phyloP scores from a whole-genome alignment of 2,888 invertebrate species.

The Frankliniella intonsa region DNA sequence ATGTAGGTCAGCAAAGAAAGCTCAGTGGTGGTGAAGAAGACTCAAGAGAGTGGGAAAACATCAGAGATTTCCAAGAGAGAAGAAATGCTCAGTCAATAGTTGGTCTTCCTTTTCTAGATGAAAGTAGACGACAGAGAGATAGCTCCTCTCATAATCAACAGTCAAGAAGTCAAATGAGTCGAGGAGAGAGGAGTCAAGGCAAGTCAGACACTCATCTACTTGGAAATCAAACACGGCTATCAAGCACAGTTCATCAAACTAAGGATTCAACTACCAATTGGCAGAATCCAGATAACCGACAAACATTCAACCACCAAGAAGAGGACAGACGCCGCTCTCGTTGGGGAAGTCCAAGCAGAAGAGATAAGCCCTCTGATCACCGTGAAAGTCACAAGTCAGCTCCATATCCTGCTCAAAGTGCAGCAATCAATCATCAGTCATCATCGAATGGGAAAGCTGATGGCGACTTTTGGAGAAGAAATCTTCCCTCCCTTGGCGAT shows the following conservation, averaged over 20 bases:
- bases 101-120: constrained; percentile 2
- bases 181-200: neutral
- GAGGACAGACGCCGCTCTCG: neutral
- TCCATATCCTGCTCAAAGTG: neutral
- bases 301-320: neutral
- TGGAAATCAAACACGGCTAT: no score
- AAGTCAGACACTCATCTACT: no score
- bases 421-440: neutral
- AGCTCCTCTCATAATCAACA: neutral
- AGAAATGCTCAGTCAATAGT: neutral
- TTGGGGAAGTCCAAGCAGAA: neutral
- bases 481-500: constrained; percentile 1
- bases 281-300: neutral
- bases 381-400: constrained; percentile 2
- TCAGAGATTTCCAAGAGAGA: constrained; percentile 7
- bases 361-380: neutral
- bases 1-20: neutral
- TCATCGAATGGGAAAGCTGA: neutral
- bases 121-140: neutral
- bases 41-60: neutral
- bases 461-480: neutral
- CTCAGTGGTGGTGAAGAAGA: neutral
- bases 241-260: neutral
- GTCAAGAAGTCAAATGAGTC: neutral
- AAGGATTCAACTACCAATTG: neutral